These are phyloP conservation scores for Azemiops feae DNA, from an alignment of 2,113 vertebrate species.

Conservation along the genomic window DNA sequence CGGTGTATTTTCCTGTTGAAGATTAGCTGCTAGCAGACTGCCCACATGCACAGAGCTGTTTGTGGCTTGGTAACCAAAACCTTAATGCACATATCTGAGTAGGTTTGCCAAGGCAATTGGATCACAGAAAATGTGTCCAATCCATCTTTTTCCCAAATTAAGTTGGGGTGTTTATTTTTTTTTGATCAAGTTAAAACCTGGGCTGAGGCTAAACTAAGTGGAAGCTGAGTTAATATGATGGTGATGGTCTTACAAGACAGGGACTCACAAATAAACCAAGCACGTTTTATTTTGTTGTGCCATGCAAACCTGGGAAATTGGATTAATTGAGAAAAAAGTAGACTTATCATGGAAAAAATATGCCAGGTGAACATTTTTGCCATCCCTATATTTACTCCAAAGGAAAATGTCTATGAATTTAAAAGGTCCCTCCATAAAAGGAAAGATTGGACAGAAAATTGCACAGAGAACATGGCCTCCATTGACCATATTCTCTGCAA, in stretches of 20 bases:
- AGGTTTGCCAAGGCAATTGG: neutral
- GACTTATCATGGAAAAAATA: neutral
- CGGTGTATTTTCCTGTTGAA: conserved; percentile 3
- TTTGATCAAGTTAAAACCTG: neutral
- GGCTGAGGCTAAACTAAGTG: neutral
- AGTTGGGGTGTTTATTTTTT: neutral
- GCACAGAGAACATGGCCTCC: neutral
- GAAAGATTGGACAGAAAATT: neutral
- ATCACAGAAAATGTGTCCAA: neutral
- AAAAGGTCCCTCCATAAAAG: neutral
- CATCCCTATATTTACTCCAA: neutral
- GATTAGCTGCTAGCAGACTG: conserved; percentile 1
- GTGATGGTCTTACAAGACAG: neutral
- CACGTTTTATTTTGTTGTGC: neutral
- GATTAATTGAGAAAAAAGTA: neutral
- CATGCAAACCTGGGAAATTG: neutral
- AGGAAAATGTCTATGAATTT: neutral
- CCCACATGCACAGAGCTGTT: neutral
- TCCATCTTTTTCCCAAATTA: conserved; percentile 14
- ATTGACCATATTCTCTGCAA: neutral
- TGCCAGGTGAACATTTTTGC: neutral
- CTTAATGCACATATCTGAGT: neutral
- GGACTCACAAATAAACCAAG: neutral
- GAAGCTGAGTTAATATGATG: neutral
- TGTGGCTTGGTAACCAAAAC: conserved; percentile 19